A percentile compares a stretch with the other conserved stretches of the same genome.
Conservation (phyloP, 2,113 vertebrate genomes). For the Pollimyrus isidori region DNA sequence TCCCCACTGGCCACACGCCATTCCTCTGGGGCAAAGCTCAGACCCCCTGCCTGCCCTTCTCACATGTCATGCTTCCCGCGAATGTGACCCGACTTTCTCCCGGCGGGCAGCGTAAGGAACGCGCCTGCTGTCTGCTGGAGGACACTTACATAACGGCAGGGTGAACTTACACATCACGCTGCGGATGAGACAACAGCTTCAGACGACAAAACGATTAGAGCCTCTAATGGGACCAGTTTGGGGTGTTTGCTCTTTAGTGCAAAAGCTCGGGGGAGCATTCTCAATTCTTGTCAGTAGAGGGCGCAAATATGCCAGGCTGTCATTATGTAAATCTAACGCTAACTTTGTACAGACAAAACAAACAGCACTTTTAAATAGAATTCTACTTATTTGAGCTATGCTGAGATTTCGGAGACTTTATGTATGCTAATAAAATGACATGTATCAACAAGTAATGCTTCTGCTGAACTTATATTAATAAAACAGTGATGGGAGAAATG, state of each 20-base stretch:
- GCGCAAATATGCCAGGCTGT: neutral
- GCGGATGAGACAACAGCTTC: neutral
- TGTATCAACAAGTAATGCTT: neutral
- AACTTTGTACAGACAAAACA: neutral
- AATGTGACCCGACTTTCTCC: conserved; percentile 54
- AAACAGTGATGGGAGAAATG: neutral
- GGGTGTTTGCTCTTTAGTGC: neutral
- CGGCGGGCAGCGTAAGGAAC: conserved; percentile 37
- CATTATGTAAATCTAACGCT: neutral
- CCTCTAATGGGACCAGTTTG: neutral
- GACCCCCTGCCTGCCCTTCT: conserved; percentile 56
- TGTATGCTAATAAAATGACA: neutral
- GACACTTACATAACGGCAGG: conserved; percentile 2
- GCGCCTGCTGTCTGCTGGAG: conserved; percentile 30
- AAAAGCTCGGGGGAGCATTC: neutral
- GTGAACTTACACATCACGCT: neutral
- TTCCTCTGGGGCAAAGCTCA: conserved; percentile 20
- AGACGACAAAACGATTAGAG: neutral
- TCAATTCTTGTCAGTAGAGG: neutral
- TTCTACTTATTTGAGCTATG: neutral
- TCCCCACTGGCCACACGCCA: neutral
- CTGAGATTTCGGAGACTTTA: neutral
- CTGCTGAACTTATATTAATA: neutral
- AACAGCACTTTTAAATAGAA: neutral
- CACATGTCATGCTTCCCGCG: conserved; percentile 59